phyloP scores from a whole-genome alignment of 2,113 vertebrate species.

The Siniperca knerii region DNA sequence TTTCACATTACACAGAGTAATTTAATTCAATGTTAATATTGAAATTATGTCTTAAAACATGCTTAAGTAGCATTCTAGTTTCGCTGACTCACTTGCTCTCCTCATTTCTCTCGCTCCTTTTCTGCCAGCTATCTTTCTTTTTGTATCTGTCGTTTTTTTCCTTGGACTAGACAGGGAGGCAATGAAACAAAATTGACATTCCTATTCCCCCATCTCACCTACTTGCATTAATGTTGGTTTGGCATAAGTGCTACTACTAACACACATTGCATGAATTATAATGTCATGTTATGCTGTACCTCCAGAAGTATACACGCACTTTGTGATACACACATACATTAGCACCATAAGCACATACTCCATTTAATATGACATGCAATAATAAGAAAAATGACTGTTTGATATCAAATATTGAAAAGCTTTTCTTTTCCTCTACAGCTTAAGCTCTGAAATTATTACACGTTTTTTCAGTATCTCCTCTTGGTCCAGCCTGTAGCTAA shows the following conservation, averaged over 20 bases:
- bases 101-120: background rate
- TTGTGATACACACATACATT: background rate
- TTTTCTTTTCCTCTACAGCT: constrained; percentile 27
- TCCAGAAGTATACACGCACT: background rate
- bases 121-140: background rate
- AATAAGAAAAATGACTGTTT: constrained; percentile 24
- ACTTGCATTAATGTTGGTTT: background rate
- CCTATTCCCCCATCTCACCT: background rate
- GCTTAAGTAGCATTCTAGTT: background rate
- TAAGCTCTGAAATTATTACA: constrained; percentile 38
- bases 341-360: background rate
- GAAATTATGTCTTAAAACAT: background rate
- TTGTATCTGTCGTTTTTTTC: background rate
- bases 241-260: background rate
- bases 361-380: constrained; percentile 27
- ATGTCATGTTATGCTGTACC: background rate
- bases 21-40: background rate
- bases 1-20: background rate
- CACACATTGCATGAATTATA: background rate
- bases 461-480: constrained; percentile 13
- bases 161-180: background rate
- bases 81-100: background rate
- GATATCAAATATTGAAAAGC: constrained; percentile 40
- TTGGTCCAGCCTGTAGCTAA: constrained; percentile 39
- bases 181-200: background rate